These are phyloP conservation scores for Prietella phreatophila DNA, from an alignment of 2,113 vertebrate species.

Conservation along the genomic window DNA sequence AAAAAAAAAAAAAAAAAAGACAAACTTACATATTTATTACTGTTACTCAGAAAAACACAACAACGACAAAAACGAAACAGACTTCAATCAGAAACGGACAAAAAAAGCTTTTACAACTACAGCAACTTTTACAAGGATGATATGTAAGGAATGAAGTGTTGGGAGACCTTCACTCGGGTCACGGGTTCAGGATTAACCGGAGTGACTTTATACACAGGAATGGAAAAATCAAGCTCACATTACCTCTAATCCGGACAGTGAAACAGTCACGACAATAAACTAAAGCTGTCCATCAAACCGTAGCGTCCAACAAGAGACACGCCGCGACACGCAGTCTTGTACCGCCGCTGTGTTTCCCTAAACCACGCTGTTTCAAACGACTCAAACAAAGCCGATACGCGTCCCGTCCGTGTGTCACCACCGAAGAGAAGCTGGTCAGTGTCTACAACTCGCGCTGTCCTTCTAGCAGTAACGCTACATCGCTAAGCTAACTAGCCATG, in stretches of 20 bases:
- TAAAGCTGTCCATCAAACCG: slow-evolving; percentile 3
- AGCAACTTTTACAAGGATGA: not conserved
- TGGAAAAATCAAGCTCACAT: not conserved
- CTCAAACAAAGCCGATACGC: not conserved
- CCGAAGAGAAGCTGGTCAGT: not conserved
- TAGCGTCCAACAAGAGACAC: slow-evolving; percentile 26
- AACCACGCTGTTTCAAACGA: not conserved
- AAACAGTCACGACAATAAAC: not conserved
- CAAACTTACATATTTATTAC: not conserved
- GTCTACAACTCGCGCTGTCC: not conserved
- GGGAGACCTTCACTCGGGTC: not conserved
- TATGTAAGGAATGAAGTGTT: not conserved
- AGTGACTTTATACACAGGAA: not conserved
- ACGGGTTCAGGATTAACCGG: not conserved
- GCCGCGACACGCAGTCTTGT: slow-evolving; percentile 36
- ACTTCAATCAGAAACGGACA: not conserved
- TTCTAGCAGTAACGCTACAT: not conserved
- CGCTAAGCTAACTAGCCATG: slow-evolving; percentile 5
- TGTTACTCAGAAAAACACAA: not conserved
- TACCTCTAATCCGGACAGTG: not conserved
- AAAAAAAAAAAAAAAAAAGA: too few relatives aligned
- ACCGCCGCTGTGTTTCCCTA: not conserved
- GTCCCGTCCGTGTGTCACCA: not conserved
- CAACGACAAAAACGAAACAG: not conserved
- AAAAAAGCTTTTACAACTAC: too few relatives aligned